Base-by-base conservation (phyloP, 2,113 vertebrate species). In the Laterallus jamaicensis region DNA sequence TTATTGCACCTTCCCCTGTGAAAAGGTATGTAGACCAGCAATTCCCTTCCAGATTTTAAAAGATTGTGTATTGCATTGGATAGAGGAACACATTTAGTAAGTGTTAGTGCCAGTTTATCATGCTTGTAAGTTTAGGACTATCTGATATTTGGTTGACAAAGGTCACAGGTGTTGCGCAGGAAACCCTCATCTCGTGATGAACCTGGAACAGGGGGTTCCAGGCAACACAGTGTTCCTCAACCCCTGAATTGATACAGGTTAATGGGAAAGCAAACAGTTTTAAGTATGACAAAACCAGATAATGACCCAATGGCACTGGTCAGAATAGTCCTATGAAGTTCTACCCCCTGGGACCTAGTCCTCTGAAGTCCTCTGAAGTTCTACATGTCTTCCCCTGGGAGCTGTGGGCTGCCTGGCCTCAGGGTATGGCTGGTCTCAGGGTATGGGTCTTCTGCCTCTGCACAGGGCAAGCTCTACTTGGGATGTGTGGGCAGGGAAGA, bases 1-100 rank as follows among this genome's bases (percentile, higher is more conserved):
- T 98, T 71, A 98, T 98, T 56, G 98, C 98, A 70, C 98, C 98
- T 73, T 98, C 98, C 14, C 97, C 98, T 69, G 87, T 98, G 60
- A 98, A 98, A 98, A 98, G 98, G 98, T 98, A 94, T 7, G 67
- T 70, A 54, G n/a, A 62, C 6, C 31, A 6, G 2, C 12, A 87
- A 24, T 55, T 83, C n/a, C 12, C 5, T 77, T 71, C 39, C 52
- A 82, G 15, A 4, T 90, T 82, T 59, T 44, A 59, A 59, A 50
- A 62, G 20, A 20, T 2, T 31, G 12, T 54, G 10, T 21, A 31
- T 59, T 59, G 11, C 21, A 4, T 11, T 50, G 42, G 20, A 28
- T 62, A 73, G 71, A 70, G 55, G 37, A 88, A 42, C 31, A 58
- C 1, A 4, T 71, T 42, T 86, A 81, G 16, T 74, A 78, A 70